These are phyloP conservation scores for Misgurnus anguillicaudatus DNA, from an alignment of 2,113 vertebrate genomes.

Conservation along the genomic window DNA sequence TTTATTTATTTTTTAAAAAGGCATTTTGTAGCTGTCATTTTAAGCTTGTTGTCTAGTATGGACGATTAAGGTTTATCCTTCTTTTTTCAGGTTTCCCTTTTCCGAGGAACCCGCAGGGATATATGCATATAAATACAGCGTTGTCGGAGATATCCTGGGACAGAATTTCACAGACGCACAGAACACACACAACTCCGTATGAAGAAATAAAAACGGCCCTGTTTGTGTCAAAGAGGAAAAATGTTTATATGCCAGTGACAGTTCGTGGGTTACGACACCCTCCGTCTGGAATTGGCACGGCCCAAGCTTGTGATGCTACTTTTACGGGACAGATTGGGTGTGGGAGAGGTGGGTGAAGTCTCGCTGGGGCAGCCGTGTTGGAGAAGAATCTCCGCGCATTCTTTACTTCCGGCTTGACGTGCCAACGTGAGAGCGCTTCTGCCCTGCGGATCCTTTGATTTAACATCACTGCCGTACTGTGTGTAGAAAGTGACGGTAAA, in stretches of 20 bases:
- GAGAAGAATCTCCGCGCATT: slow-evolving; percentile 86
- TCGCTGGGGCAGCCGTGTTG: slow-evolving; percentile 89
- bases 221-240: slow-evolving; percentile 33
- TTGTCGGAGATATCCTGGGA: slow-evolving; percentile 17
- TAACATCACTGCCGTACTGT: slow-evolving; percentile 88
- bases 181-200: slow-evolving; percentile 45
- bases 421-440: slow-evolving; percentile 85
- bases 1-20: slow-evolving; percentile 31
- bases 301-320: slow-evolving; percentile 89
- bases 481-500: not conserved
- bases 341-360: slow-evolving; percentile 73
- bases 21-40: slow-evolving; percentile 26
- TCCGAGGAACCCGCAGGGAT: slow-evolving; percentile 35
- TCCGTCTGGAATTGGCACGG: slow-evolving; percentile 80
- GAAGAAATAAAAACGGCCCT: slow-evolving; percentile 44
- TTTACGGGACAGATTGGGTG: slow-evolving; percentile 81
- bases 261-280: slow-evolving; percentile 64
- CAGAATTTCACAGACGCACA: slow-evolving; percentile 44
- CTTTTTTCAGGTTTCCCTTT: slow-evolving; percentile 29
- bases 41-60: slow-evolving; percentile 22
- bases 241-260: slow-evolving; percentile 37
- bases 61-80: slow-evolving; percentile 27
- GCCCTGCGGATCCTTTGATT: slow-evolving; percentile 81
- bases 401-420: slow-evolving; percentile 81
- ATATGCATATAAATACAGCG: slow-evolving; percentile 31